Conservation (phyloP, 2,888 invertebrate genomes). For the Bombylius major region DNA sequence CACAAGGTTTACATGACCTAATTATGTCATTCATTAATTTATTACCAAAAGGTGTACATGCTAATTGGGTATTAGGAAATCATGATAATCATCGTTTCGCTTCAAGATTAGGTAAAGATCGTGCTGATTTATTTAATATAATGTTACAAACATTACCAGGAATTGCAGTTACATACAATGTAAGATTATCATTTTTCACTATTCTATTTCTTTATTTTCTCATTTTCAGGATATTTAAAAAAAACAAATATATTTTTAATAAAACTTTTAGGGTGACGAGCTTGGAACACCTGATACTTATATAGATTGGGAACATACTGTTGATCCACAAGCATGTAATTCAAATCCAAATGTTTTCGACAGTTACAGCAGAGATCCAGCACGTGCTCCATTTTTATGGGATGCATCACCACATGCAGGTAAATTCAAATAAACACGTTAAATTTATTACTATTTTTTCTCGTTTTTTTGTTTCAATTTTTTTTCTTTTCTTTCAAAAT, state of each 20-base stretch:
- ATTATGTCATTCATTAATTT: constrained; percentile 46
- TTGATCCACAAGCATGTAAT: constrained; percentile 46
- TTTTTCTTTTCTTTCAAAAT: too few species aligned
- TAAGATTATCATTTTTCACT: not conserved
- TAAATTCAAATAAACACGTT: constrained; percentile 10
- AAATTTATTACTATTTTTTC: not conserved
- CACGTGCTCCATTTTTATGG: constrained; percentile 45
- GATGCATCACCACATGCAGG: constrained; percentile 33
- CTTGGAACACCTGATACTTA: constrained; percentile 54
- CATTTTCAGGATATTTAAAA: not conserved
- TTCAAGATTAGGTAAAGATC: constrained; percentile 36
- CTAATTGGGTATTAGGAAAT: constrained; percentile 56
- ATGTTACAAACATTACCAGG: constrained; percentile 46
- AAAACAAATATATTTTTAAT: not conserved
- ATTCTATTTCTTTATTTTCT: not conserved
- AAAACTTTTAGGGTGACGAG: constrained; percentile 52
- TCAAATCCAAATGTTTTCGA: constrained; percentile 36
- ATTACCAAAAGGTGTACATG: constrained; percentile 43
- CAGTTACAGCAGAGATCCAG: constrained; percentile 38
- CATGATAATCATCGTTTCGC: constrained; percentile 39
- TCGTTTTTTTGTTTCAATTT: not conserved
- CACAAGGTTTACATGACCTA: constrained; percentile 38
- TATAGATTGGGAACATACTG: constrained; percentile 46
- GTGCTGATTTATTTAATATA: constrained; percentile 43
- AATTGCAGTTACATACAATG: constrained; percentile 45